Conservation (phyloP, 2,888 invertebrate genomes). For the Cremastinae sp. region DNA sequence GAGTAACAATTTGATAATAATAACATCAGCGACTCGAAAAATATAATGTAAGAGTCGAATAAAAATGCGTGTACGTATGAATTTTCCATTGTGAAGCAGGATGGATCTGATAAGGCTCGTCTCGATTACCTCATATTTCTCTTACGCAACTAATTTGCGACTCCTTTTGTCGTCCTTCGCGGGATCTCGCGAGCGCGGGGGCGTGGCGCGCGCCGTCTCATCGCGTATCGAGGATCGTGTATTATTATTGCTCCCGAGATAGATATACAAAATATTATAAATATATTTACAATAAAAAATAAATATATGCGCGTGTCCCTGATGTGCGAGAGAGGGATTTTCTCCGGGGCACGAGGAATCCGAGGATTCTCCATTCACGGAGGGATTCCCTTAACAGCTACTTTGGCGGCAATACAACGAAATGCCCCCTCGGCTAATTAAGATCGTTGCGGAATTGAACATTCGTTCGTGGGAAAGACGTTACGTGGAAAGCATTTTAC, state of each 20-base stretch:
- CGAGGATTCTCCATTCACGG: conserved; percentile 63
- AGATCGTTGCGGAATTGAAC: conserved; percentile 65
- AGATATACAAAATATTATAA: too few relatives aligned
- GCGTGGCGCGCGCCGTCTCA: too few relatives aligned
- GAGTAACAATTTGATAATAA: too few relatives aligned
- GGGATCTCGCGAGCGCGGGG: too few relatives aligned
- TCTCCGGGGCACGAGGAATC: conserved; percentile 49
- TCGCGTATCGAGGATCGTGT: too few relatives aligned
- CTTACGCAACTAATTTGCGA: conserved; percentile 49
- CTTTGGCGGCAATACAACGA: conserved; percentile 51
- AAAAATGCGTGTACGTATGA: neutral
- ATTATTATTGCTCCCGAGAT: too few relatives aligned
- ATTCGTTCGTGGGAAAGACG: conserved; percentile 60
- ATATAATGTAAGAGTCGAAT: too few relatives aligned
- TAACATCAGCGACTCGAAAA: too few relatives aligned
- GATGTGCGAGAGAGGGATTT: conserved; percentile 16
- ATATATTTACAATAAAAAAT: too few relatives aligned
- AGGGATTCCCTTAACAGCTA: conserved; percentile 51
- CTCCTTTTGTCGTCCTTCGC: too few relatives aligned
- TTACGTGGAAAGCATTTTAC: conserved; percentile 57
- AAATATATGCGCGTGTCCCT: conserved; percentile 5
- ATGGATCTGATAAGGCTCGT: conserved; percentile 50
- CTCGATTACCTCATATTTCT: conserved; percentile 29
- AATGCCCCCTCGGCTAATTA: conserved; percentile 62
- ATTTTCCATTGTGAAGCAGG: conserved; percentile 56